A percentile compares a stretch with the other conserved stretches of the same genome.
These are phyloP conservation scores for Andricus quercusramuli DNA, from an alignment of 2,888 invertebrate genomes.

Conservation along the genomic window DNA sequence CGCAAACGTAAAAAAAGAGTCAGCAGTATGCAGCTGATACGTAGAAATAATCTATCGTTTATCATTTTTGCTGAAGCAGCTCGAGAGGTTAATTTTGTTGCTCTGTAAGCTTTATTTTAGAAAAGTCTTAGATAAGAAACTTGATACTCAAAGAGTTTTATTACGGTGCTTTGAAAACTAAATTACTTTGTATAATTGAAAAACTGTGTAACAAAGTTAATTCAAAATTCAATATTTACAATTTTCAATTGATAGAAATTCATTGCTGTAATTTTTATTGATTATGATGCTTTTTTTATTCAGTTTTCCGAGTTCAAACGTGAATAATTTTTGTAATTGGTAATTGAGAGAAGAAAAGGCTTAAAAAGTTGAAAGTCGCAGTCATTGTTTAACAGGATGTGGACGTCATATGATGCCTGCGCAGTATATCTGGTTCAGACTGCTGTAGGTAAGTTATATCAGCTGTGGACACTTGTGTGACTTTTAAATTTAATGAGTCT, in stretches of 20 bases:
- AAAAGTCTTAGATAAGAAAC: neutral
- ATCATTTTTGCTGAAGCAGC: neutral
- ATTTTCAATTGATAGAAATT: neutral
- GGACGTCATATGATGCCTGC: neutral
- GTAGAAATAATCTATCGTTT: too few species aligned
- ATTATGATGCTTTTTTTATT: neutral
- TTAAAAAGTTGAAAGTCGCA: neutral
- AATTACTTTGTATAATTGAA: too few species aligned
- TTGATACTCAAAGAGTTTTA: neutral
- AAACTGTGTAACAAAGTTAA: too few species aligned
- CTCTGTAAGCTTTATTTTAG: neutral
- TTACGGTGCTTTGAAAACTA: neutral
- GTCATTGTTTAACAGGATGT: neutral
- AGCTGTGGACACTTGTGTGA: neutral
- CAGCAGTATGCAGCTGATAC: neutral
- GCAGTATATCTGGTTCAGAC: constrained; percentile 5
- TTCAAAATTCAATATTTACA: too few species aligned
- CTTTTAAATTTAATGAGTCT: neutral
- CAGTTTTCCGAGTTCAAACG: neutral
- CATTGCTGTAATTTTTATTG: neutral
- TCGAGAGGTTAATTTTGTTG: neutral
- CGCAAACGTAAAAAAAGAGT: neutral
- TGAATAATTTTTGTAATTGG: neutral
- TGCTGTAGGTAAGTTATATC: constrained; percentile 6
- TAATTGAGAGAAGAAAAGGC: neutral